These are phyloP conservation scores for Melipona quadrifasciata DNA, from an alignment of 1,140 invertebrate genomes.

Conservation along the genomic window DNA sequence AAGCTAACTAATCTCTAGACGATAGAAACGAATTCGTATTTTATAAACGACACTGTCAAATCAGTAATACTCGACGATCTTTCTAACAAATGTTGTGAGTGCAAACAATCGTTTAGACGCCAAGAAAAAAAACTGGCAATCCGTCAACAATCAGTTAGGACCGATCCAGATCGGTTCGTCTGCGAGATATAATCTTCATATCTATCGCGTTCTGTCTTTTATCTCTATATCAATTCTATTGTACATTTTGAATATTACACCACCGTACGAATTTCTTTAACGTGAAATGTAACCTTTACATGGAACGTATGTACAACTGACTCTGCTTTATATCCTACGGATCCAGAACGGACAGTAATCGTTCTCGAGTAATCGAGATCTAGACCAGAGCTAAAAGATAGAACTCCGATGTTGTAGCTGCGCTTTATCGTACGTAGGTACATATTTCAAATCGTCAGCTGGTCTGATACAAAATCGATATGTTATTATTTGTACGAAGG, in stretches of 20 bases:
- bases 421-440: background rate
- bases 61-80: background rate
- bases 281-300: background rate
- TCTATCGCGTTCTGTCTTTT: conserved; percentile 23
- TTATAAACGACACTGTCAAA: conserved; percentile 14
- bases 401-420: background rate
- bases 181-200: background rate
- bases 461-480: conserved; percentile 27
- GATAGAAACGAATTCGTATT: conserved; percentile 1
- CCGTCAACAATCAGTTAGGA: background rate
- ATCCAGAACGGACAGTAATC: background rate
- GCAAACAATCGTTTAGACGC: background rate
- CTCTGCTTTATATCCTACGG: background rate
- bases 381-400: conserved; percentile 6
- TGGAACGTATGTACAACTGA: too few species aligned
- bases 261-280: background rate
- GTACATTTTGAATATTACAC: background rate
- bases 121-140: background rate
- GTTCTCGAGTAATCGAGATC: background rate
- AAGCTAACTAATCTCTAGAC: conserved; percentile 11
- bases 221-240: background rate
- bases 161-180: background rate
- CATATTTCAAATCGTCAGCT: conserved; percentile 19
- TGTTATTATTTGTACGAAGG: background rate
- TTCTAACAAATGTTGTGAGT: background rate